Conservation (phyloP, 2,113 vertebrate species). For the Propithecus coquereli region DNA sequence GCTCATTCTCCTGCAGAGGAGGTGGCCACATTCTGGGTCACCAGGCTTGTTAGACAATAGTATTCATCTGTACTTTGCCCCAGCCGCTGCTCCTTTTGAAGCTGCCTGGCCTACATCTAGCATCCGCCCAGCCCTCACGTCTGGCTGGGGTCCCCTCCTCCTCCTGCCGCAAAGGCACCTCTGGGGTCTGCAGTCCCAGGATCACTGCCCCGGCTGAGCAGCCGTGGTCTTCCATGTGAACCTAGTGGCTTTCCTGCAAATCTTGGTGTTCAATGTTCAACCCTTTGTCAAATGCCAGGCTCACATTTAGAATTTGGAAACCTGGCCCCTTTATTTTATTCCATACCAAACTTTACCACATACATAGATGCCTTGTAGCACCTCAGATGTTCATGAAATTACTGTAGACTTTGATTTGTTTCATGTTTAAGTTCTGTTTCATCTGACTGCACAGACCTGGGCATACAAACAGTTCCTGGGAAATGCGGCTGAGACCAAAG, state of each 20-base stretch:
- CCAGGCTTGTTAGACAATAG: not conserved
- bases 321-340: not conserved
- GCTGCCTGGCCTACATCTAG: not conserved
- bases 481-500: not conserved
- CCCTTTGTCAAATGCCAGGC: not conserved
- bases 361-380: not conserved
- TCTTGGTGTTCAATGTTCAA: not conserved
- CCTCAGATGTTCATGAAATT: not conserved
- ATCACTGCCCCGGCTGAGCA: not conserved
- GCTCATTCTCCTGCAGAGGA: not conserved
- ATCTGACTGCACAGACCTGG: not conserved
- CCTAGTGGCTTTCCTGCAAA: not conserved
- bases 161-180: not conserved
- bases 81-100: not conserved
- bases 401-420: not conserved
- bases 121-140: not conserved
- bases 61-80: not conserved
- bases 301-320: not conserved
- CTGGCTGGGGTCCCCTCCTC: not conserved
- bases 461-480: not conserved
- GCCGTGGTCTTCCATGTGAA: not conserved
- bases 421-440: not conserved
- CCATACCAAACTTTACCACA: not conserved
- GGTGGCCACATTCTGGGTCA: not conserved
- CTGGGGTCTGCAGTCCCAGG: not conserved